Evolutionary conservation across 1,140 invertebrate genomes (phyloP).

Genomic region (Tyrophagus putrescentiae): DNA sequence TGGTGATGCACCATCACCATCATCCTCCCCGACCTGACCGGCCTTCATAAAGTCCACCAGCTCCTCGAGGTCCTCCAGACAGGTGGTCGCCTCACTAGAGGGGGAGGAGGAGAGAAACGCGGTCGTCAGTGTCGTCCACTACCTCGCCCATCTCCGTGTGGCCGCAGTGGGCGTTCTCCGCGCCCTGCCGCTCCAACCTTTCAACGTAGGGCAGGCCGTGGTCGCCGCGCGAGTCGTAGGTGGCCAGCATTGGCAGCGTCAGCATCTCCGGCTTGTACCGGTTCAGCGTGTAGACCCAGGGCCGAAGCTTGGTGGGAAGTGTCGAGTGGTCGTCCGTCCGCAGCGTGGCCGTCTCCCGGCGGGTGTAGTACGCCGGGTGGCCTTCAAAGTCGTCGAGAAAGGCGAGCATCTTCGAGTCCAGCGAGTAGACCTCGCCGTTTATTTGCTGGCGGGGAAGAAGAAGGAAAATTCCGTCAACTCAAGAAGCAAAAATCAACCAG

Average conservation of each 20-base stretch:
- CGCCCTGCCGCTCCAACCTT: conserved; percentile 47
- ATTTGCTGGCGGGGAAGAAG: conserved; percentile 41
- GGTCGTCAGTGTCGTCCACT: neutral
- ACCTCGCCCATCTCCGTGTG: conserved; percentile 22
- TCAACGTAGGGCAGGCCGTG: conserved; percentile 53
- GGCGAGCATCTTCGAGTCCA: conserved; percentile 59
- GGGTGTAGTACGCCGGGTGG: conserved; percentile 59
- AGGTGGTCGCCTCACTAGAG: neutral
- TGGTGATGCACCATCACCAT: no score
- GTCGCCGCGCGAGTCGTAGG: conserved; percentile 48
- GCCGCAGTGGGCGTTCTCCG: conserved; percentile 28
- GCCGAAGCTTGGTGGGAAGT: conserved; percentile 27
- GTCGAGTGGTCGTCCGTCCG: conserved; percentile 18
- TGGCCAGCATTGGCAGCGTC: conserved; percentile 41
- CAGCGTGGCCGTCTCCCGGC: conserved; percentile 38
- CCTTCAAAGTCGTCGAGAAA: conserved; percentile 69
- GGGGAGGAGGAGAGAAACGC: neutral
- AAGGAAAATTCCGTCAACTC: neutral
- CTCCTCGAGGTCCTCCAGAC: conserved; percentile 1
- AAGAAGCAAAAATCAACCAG: neutral
- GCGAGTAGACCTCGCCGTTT: conserved; percentile 65
- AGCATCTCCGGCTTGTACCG: conserved; percentile 52
- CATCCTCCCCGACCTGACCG: neutral
- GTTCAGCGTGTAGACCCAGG: conserved; percentile 67
- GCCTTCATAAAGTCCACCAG: neutral